phyloP scores from a whole-genome alignment of 2,113 vertebrate species.

The Istiophorus platypterus region DNA sequence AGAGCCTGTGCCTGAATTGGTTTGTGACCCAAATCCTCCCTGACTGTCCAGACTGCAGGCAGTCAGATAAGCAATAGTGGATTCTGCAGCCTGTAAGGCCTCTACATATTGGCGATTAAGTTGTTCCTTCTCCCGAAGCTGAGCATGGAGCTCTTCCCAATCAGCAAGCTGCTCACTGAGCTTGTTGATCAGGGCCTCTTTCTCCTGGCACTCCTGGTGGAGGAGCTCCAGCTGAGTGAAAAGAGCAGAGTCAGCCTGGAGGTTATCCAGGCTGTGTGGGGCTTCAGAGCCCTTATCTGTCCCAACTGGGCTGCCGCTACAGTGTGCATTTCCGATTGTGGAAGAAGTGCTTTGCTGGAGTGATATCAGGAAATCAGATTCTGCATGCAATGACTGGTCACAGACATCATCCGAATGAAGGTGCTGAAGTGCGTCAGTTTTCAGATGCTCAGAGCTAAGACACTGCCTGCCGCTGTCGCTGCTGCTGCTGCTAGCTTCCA shows the following conservation, averaged over 20 bases:
- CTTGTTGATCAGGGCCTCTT: slow-evolving; percentile 78
- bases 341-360: slow-evolving; percentile 37
- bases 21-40: slow-evolving; percentile 41
- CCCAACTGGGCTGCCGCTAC: slow-evolving; percentile 27
- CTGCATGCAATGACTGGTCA: slow-evolving; percentile 34
- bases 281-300: slow-evolving; percentile 43
- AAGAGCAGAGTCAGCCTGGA: slow-evolving; percentile 50
- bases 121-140: slow-evolving; percentile 79
- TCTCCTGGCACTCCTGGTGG: slow-evolving; percentile 85
- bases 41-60: slow-evolving; percentile 84
- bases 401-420: slow-evolving; percentile 19
- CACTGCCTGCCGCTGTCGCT: slow-evolving; percentile 27
- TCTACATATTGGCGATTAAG: slow-evolving; percentile 73
- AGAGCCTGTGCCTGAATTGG: background rate
- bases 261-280: slow-evolving; percentile 14
- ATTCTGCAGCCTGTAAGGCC: slow-evolving; percentile 81
- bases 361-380: slow-evolving; percentile 29
- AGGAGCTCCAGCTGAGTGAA: slow-evolving; percentile 82
- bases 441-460: slow-evolving; percentile 46
- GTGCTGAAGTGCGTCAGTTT: slow-evolving; percentile 27
- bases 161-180: slow-evolving; percentile 74
- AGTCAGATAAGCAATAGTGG: slow-evolving; percentile 85
- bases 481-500: slow-evolving; percentile 50
- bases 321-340: background rate
- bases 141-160: slow-evolving; percentile 72